Evolutionary conservation across 2,113 vertebrate species (phyloP).

Genomic region (Terrapene triunguis): DNA sequence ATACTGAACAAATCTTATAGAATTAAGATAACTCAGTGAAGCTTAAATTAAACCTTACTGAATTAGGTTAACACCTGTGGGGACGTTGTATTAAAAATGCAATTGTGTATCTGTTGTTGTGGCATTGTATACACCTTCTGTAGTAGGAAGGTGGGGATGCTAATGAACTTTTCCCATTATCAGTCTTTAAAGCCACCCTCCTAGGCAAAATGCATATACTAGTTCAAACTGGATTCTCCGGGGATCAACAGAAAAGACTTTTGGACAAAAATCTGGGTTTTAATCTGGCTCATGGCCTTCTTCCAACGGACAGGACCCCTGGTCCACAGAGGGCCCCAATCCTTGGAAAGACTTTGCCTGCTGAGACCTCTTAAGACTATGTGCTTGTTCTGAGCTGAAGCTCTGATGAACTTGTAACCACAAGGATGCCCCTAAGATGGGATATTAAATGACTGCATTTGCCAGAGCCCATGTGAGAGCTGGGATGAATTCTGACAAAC

Average conservation of each 20-base stretch:
- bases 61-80: background rate
- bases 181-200: background rate
- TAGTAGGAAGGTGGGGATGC: background rate
- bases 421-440: background rate
- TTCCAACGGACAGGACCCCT: background rate
- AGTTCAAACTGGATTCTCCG: background rate
- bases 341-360: background rate
- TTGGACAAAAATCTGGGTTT: background rate
- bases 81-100: no score
- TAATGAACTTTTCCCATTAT: background rate
- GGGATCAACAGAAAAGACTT: background rate
- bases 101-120: background rate
- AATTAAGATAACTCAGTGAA: background rate
- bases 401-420: background rate
- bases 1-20: background rate
- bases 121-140: background rate
- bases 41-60: background rate
- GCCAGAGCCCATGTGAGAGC: background rate
- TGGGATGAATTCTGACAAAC: background rate
- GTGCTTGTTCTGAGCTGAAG: background rate
- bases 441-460: background rate
- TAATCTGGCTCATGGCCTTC: background rate
- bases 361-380: background rate
- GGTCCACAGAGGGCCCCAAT: background rate
- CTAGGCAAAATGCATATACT: background rate